Base-by-base conservation (phyloP, 2,113 vertebrate genomes). In the Anser brachyrhynchus region DNA sequence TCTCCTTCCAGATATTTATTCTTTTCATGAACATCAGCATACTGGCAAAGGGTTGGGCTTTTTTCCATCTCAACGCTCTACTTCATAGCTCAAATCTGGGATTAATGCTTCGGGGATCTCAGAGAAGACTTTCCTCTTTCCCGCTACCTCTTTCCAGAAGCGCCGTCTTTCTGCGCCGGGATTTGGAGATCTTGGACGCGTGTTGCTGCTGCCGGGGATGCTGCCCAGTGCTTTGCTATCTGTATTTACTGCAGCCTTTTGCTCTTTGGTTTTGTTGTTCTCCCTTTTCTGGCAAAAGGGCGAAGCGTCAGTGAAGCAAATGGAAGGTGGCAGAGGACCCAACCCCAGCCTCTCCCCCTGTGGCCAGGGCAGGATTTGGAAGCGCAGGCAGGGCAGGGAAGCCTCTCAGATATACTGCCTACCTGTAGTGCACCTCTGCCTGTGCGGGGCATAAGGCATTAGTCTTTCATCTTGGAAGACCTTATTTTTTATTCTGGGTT, bases 1-100 rank as follows among this genome's bases (percentile, higher is more conserved):
- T 84, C 90, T 96, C 87, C 81, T 96, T 97, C 93, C 95, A 96
- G 95, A 95, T 91, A 95, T 86, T 95, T 95, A 91, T 95, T 95
- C 93, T 95, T 97, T 97, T 95, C 94, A 95, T 92, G 96, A 97
- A 93, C 67, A 90, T 95, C 85, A 89, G 70, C 95, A 77, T 85
- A 80, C 61, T 88, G 94, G 74, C 84, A 91, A 92, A 84, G 74
- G 51, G 39, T 57, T 91, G 66, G 61, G 70, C 3, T 43, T 44
- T 54, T 62, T 43, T 28, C 64, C 74, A 21, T 96, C 78, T 91
- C 92, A 79, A 77, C 90, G 89, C 87, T 96, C 84, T 89, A 35
- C 66, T 93, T 95, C 94, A 71, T 87, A 86, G 93, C 88, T 94
- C 44, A 84, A 89, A 94, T 95, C 81, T 0, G 92, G 88, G 89